Evolutionary conservation across 2,888 invertebrate species (phyloP).

Genomic region (Panopea generosa): DNA sequence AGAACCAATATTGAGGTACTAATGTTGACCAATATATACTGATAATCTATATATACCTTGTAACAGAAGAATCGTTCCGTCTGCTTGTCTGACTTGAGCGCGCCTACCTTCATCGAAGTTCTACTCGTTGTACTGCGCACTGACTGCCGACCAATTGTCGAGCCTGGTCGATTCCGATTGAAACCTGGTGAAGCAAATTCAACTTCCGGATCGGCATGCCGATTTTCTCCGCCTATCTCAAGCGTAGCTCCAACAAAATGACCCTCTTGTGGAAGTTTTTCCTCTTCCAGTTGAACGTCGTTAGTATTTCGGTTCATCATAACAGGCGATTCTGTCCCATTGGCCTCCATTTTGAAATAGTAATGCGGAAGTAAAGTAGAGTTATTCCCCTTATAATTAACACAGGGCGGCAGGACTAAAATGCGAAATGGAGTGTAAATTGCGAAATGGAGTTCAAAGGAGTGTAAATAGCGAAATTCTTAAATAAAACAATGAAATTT

Average conservation of each 20-base stretch:
- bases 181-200: constrained; percentile 61
- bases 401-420: too few relatives aligned
- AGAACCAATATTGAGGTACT: too few relatives aligned
- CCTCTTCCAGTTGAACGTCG: constrained; percentile 71
- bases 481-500: too few relatives aligned
- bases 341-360: constrained; percentile 59
- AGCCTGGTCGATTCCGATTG: constrained; percentile 73
- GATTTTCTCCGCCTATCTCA: constrained; percentile 61
- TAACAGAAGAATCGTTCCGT: constrained; percentile 71
- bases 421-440: too few relatives aligned
- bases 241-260: constrained; percentile 77
- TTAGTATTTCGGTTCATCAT: constrained; percentile 26
- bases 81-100: constrained; percentile 60
- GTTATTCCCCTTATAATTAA: constrained; percentile 25
- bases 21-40: too few relatives aligned
- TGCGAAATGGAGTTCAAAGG: too few relatives aligned
- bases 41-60: too few relatives aligned
- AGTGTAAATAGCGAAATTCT: too few relatives aligned
- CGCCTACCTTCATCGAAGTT: constrained; percentile 72
- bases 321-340: constrained; percentile 20
- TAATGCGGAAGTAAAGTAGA: constrained; percentile 3
- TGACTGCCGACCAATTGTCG: constrained; percentile 74
- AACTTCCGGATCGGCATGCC: constrained; percentile 50
- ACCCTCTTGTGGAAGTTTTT: constrained; percentile 67
- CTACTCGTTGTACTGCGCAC: constrained; percentile 71